phyloP scores from a whole-genome alignment of 2,888 invertebrate species.

The Drosophila colorata region DNA sequence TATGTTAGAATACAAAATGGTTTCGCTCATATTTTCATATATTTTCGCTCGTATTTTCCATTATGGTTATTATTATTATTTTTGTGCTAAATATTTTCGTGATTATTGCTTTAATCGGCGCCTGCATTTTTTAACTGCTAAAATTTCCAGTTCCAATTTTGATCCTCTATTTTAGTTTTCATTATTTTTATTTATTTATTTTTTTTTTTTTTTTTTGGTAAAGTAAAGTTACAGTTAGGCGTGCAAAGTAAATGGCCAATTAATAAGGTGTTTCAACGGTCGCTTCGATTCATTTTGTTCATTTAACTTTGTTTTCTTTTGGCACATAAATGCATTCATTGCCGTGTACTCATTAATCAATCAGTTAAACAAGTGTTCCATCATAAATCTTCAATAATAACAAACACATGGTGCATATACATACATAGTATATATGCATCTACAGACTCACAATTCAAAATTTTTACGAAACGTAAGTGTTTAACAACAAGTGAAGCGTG shows the following conservation, averaged over 20 bases:
- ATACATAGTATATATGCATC: conserved; percentile 40
- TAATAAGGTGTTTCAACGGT: conserved; percentile 15
- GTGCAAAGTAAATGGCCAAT: conserved; percentile 42
- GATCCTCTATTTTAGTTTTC: conserved; percentile 1
- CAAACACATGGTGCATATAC: conserved; percentile 49
- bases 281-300: conserved; percentile 10
- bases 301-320: conserved; percentile 39
- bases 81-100: conserved; percentile 54
- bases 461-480: conserved; percentile 56
- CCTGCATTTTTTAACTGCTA: conserved; percentile 28
- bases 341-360: conserved; percentile 27
- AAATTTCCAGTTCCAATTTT: conserved; percentile 18
- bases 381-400: conserved; percentile 48
- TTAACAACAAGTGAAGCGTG: conserved; percentile 73
- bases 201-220: conserved; percentile 26
- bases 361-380: conserved; percentile 37
- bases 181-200: conserved; percentile 9
- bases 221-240: conserved; percentile 39
- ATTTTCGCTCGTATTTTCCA: conserved; percentile 16
- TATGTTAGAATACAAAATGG: conserved; percentile 63
- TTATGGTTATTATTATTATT: conserved; percentile 23
- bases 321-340: conserved; percentile 68
- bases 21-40: conserved; percentile 39
- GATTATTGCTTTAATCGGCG: conserved; percentile 62
- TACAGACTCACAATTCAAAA: conserved; percentile 52